phyloP scores from a whole-genome alignment of 2,113 vertebrate genomes.

The Mesocricetus auratus region DNA sequence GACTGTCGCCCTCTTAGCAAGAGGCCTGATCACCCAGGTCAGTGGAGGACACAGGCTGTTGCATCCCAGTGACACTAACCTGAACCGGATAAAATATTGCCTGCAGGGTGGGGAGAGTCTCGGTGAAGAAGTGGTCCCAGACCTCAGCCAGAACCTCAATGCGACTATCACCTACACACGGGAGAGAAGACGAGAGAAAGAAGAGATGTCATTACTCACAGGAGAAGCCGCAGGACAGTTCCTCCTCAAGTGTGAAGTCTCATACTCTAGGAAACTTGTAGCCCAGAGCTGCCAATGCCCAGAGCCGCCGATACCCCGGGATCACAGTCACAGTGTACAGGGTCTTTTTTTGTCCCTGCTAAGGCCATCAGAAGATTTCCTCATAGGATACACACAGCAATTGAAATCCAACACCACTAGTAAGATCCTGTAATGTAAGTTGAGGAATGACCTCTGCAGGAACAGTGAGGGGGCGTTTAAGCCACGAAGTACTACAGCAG shows the following conservation, averaged over 20 bases:
- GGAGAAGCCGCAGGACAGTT: not conserved
- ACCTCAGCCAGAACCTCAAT: constrained; percentile 91
- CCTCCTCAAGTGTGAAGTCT: not conserved
- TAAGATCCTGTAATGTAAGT: not conserved
- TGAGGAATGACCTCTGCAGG: not conserved
- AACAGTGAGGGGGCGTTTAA: not conserved
- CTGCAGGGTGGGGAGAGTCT: constrained; percentile 96
- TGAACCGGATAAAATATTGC: constrained; percentile 98
- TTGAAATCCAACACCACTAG: not conserved
- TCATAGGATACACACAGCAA: not conserved
- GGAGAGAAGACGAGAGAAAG: constrained; percentile 54
- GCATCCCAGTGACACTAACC: constrained; percentile 85
- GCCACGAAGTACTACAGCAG: too few relatives aligned
- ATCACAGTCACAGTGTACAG: not conserved
- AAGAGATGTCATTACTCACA: constrained; percentile 53
- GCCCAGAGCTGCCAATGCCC: not conserved
- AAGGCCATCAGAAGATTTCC: not conserved
- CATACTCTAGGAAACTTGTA: not conserved
- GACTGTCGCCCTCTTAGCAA: not conserved
- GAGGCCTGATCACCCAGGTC: not conserved
- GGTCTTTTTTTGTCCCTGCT: not conserved
- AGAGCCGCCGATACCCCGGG: not conserved
- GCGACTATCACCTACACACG: constrained; percentile 89
- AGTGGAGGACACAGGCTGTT: not conserved
- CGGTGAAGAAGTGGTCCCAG: constrained; percentile 96